These are phyloP conservation scores for Ptychoptera contaminata DNA, from an alignment of 2,888 invertebrate genomes.

Conservation along the genomic window DNA sequence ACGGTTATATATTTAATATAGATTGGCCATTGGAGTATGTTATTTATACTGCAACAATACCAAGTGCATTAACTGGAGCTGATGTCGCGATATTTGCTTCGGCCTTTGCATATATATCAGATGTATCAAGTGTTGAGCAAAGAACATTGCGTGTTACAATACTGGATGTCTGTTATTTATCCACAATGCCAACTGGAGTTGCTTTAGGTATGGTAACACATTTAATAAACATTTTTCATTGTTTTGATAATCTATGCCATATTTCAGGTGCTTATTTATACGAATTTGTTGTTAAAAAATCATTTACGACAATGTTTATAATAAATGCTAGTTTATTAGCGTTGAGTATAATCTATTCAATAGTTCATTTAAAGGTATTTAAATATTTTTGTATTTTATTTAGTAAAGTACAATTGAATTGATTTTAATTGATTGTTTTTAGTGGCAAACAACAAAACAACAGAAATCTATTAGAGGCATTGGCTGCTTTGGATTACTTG, in stretches of 20 bases:
- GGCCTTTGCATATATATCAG: slow-evolving; percentile 66
- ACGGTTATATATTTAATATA: no score
- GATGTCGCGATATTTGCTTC: slow-evolving; percentile 68
- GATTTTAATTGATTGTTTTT: slow-evolving; percentile 2
- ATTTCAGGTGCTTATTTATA: slow-evolving; percentile 50
- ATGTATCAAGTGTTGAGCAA: slow-evolving; percentile 49
- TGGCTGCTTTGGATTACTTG: slow-evolving; percentile 39
- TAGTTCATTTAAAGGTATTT: slow-evolving; percentile 38
- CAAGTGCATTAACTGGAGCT: slow-evolving; percentile 60
- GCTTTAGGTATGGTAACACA: slow-evolving; percentile 42
- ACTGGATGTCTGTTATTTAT: slow-evolving; percentile 64
- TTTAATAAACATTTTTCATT: not conserved
- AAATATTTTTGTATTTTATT: not conserved
- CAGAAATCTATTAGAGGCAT: slow-evolving; percentile 45
- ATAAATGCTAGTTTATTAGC: slow-evolving; percentile 49
- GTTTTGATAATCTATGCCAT: slow-evolving; percentile 5
- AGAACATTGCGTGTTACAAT: slow-evolving; percentile 68
- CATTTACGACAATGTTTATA: slow-evolving; percentile 56
- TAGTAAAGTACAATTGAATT: not conserved
- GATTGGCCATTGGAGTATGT: slow-evolving; percentile 61
- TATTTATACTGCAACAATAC: slow-evolving; percentile 59
- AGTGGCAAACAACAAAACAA: slow-evolving; percentile 50
- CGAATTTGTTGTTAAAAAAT: slow-evolving; percentile 40
- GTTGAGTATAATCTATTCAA: slow-evolving; percentile 45
- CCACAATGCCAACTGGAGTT: slow-evolving; percentile 70